Percentiles rank a stretch among this genome's conserved stretches.
These are phyloP conservation scores for Tromatobia lineatoria DNA, from an alignment of 2,888 invertebrate species.

Conservation along the genomic window DNA sequence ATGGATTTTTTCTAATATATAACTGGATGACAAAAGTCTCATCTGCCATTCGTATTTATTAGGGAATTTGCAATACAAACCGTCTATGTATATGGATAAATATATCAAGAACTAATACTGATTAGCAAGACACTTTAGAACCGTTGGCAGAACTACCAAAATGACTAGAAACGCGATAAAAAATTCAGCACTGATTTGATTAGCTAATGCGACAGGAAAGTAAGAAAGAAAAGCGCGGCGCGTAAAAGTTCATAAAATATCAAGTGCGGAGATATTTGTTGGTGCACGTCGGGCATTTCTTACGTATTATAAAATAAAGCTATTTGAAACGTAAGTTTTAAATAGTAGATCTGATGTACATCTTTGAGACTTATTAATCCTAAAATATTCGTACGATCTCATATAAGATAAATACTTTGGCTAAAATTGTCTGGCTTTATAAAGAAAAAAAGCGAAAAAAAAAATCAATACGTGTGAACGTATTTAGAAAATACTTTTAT, in stretches of 20 bases:
- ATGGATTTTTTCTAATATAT: too few species aligned
- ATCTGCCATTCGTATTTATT: too few species aligned
- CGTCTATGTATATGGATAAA: too few species aligned
- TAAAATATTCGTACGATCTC: slow-evolving; percentile 53
- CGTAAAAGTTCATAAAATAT: slow-evolving; percentile 13
- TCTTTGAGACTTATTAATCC: slow-evolving; percentile 50
- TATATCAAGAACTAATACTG: too few species aligned
- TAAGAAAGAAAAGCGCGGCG: neutral
- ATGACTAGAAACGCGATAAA: too few species aligned
- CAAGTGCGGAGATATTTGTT: slow-evolving; percentile 30
- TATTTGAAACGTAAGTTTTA: slow-evolving; percentile 30
- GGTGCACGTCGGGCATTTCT: slow-evolving; percentile 49
- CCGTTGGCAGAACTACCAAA: too few species aligned
- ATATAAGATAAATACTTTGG: slow-evolving; percentile 32
- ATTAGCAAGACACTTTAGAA: too few species aligned
- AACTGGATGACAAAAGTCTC: too few species aligned
- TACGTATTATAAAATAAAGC: neutral
- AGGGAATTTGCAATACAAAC: too few species aligned
- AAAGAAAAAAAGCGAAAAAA: slow-evolving; percentile 10
- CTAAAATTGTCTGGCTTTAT: slow-evolving; percentile 29
- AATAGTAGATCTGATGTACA: slow-evolving; percentile 40
- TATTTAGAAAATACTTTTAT: slow-evolving; percentile 58
- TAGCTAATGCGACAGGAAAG: too few species aligned
- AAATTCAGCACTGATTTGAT: too few species aligned
- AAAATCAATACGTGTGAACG: slow-evolving; percentile 38